phyloP scores from a whole-genome alignment of 2,113 vertebrate genomes.

The Enhydra lutris region DNA sequence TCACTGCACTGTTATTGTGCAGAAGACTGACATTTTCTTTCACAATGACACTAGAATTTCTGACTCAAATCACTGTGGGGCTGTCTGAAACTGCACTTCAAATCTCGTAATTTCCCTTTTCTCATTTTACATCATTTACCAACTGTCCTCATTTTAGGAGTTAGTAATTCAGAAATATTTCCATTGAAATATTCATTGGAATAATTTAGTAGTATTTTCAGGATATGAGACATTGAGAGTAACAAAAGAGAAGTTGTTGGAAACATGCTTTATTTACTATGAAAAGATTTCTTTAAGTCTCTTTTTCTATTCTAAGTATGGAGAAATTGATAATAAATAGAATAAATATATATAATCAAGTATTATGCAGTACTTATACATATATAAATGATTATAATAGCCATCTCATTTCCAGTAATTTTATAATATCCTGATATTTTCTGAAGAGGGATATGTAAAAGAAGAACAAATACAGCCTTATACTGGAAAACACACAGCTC shows the following conservation, averaged over 20 bases:
- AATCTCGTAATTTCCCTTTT: neutral
- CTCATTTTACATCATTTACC: neutral
- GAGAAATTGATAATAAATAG: neutral
- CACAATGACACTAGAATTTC: neutral
- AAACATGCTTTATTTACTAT: neutral
- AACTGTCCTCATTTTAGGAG: neutral
- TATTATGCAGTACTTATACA: neutral
- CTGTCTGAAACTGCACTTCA: neutral
- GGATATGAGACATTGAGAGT: neutral
- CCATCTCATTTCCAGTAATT: neutral
- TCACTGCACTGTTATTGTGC: neutral
- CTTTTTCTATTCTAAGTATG: neutral
- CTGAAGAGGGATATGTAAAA: neutral
- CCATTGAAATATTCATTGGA: neutral
- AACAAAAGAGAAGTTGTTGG: neutral
- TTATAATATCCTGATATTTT: neutral
- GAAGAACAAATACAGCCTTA: neutral
- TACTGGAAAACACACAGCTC: neutral
- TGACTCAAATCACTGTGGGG: neutral
- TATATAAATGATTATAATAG: neutral
- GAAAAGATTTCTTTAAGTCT: neutral
- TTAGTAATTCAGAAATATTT: constrained; percentile 25
- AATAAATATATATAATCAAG: neutral
- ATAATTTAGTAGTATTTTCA: constrained; percentile 24
- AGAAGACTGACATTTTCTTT: constrained; percentile 16